phyloP scores from a whole-genome alignment of 2,888 invertebrate species.

The Camptogramma bilineatum region DNA sequence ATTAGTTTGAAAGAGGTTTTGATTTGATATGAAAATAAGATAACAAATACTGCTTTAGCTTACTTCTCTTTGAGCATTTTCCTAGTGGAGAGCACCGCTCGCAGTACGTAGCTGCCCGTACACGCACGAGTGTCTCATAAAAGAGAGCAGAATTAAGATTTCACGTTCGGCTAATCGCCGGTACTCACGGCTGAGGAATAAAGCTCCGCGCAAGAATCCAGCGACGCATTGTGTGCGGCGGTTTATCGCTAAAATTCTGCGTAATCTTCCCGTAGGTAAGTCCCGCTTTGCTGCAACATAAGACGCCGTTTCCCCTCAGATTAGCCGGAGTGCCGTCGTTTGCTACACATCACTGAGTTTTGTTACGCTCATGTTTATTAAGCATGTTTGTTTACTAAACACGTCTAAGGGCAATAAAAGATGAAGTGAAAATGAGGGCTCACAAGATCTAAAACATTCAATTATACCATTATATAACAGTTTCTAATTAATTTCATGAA shows the following conservation, averaged over 20 bases:
- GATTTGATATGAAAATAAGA: neutral
- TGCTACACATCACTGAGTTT: constrained; percentile 44
- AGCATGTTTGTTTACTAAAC: constrained; percentile 39
- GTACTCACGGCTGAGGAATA: constrained; percentile 18
- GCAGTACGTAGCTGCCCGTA: neutral
- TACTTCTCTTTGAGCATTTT: neutral
- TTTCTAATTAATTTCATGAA: neutral
- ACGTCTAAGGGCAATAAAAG: constrained; percentile 18
- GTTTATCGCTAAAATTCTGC: constrained; percentile 54
- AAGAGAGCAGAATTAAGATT: constrained; percentile 25
- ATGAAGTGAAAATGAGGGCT: constrained; percentile 12
- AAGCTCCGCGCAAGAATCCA: constrained; percentile 27
- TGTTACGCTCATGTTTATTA: constrained; percentile 40
- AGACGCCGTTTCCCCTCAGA: constrained; percentile 55
- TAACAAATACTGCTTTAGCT: neutral
- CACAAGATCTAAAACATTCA: constrained; percentile 2
- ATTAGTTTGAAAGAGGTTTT: too few species aligned
- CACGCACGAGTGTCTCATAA: neutral
- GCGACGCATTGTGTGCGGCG: constrained; percentile 39
- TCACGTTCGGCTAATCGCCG: constrained; percentile 38
- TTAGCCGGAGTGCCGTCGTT: constrained; percentile 46
- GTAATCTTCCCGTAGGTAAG: constrained; percentile 53
- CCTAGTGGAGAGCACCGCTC: neutral
- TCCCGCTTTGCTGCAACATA: constrained; percentile 53
- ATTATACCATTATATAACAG: neutral